Percentiles rank a stretch among this genome's conserved stretches.
These are phyloP conservation scores for Limnephilus marmoratus DNA, from an alignment of 2,888 invertebrate species.

Conservation along the genomic window DNA sequence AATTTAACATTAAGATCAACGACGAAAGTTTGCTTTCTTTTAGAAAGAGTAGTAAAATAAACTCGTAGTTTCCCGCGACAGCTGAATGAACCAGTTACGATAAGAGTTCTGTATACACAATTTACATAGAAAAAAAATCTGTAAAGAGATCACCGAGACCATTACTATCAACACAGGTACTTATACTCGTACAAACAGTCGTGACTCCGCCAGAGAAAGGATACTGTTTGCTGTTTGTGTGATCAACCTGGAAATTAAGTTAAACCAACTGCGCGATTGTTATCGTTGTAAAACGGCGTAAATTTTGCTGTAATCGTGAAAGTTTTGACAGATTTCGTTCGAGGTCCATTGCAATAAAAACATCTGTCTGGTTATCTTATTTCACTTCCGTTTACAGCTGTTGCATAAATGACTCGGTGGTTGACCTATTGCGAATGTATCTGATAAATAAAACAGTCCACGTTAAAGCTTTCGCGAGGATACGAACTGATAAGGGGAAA, in stretches of 20 bases:
- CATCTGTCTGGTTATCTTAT: not conserved
- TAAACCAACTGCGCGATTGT: not conserved
- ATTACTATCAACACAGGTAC: not conserved
- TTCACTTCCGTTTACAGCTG: not conserved
- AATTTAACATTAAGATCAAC: not conserved
- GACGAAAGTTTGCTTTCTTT: slow-evolving; percentile 35
- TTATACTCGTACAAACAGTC: not conserved
- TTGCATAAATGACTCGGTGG: not conserved
- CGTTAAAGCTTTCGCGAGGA: not conserved
- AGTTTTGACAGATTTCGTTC: slow-evolving; percentile 3
- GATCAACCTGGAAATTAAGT: not conserved
- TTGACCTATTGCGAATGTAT: not conserved
- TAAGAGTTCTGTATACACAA: not conserved
- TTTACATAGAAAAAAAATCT: not conserved
- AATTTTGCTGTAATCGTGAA: not conserved
- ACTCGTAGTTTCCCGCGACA: slow-evolving; percentile 13
- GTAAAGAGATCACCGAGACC: slow-evolving; percentile 12
- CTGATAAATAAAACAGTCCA: not conserved
- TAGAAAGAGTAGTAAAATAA: not conserved
- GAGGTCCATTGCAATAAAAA: not conserved
- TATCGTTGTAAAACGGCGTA: not conserved
- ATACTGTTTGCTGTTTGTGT: not conserved
- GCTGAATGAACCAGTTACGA: not conserved
- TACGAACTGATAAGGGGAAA: not conserved
- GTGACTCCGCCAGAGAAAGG: slow-evolving; percentile 1